Conservation (phyloP, 2,113 vertebrate genomes). For the Nannospalax galili region DNA sequence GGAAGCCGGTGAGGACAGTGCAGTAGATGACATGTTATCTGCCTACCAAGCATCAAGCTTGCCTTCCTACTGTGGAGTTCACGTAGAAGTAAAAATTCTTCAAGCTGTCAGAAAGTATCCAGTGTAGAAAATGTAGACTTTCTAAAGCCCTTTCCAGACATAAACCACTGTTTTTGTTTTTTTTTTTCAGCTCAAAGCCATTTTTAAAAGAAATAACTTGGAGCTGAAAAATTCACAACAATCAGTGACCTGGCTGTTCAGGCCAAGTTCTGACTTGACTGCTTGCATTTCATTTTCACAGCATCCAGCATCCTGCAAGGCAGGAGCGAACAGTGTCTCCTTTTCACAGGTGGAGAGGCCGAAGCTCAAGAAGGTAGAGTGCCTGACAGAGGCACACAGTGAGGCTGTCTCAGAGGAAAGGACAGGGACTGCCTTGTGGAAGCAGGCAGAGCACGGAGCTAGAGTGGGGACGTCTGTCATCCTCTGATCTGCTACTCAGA, state of each 20-base stretch:
- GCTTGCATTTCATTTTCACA: not conserved
- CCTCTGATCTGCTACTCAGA: not conserved
- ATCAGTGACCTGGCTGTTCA: not conserved
- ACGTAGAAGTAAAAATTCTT: constrained; percentile 20
- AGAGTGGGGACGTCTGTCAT: accelerated
- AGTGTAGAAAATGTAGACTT: not conserved
- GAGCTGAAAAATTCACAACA: not conserved
- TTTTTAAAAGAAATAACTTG: constrained; percentile 2
- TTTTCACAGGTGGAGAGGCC: not conserved
- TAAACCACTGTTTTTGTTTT: not conserved
- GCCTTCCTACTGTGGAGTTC: not conserved
- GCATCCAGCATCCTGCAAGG: not conserved
- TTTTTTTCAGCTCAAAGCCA: not conserved
- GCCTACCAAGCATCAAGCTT: not conserved
- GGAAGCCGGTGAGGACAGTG: not conserved
- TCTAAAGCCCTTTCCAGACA: not conserved
- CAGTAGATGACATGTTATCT: not conserved
- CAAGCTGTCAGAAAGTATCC: not conserved
- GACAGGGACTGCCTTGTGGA: not conserved
- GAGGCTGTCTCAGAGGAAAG: not conserved
- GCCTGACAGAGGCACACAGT: not conserved
- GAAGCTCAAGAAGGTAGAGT: no score
- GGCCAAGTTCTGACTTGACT: not conserved
- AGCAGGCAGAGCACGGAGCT: not conserved
- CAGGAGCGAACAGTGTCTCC: not conserved